Base-by-base conservation (phyloP, 2,888 invertebrate species). In the Embidobia sp. region DNA sequence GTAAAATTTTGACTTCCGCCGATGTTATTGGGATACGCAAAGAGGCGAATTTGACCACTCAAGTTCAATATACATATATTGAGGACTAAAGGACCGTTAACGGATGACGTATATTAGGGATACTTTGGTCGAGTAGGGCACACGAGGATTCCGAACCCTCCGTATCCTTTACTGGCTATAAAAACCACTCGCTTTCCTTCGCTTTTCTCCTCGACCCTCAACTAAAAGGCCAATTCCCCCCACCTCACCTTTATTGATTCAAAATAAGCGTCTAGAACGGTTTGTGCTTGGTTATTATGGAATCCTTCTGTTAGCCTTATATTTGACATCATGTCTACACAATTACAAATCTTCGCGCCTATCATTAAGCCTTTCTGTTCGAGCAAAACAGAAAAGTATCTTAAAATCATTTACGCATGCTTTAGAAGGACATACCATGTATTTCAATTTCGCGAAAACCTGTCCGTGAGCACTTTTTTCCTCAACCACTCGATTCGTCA, bases 21-120 rank as follows among this genome's bases (percentile, higher is more conserved):
- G 40, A 67, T 63, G 51, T 70, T 44, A 22, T 48, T 51, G 26
- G 51, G 33, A 57, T 44, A 42, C 8, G 42, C 2, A 16, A 49
- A 19, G n/a, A 77, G 61, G 49, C 31, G 46, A 67, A 69, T 74
- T 77, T 40, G 72, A 64, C 66, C 77, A 77, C 61, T 77, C 61
- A 13, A 48, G 64, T 67, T 66, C 35, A 72, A 72, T 72, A 66
- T 67, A 77, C 59, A 66, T 73, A 42, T 64, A 73, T 77, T 66
- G 55, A 72, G 69, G 74, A 59, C 64, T 59, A 78, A 80, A 79
- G 84, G 81, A 82, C 86, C 85, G 87, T 85, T 87, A 88, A 87
- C 85, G 88, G 86, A 89, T 88, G 88, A 89, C 88, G 88, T 89
- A 86, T 89, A 89, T 89, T 89, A 89, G 89, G 89, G 87, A 89